phyloP scores from a whole-genome alignment of 2,888 invertebrate species.

The Heliconius cydno region DNA sequence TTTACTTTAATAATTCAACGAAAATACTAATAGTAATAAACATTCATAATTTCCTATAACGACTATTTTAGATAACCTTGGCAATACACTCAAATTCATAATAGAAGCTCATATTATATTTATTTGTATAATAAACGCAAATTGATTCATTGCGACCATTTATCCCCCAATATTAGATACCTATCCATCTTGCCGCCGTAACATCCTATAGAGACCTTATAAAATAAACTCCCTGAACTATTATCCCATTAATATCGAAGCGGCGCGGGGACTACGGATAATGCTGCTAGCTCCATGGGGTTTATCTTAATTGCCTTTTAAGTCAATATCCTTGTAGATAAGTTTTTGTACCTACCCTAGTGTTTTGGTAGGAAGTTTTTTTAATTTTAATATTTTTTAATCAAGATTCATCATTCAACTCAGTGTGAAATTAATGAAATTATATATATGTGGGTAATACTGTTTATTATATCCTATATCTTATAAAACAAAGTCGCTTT shows the following conservation, averaged over 20 bases:
- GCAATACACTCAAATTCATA: background rate
- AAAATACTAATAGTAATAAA: too few relatives aligned
- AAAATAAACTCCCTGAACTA: conserved; percentile 49
- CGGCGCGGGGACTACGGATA: conserved; percentile 54
- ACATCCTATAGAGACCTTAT: conserved; percentile 34
- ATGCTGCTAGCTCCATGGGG: conserved; percentile 60
- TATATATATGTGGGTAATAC: background rate
- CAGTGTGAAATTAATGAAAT: too few relatives aligned
- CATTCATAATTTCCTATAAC: too few relatives aligned
- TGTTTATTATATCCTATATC: background rate
- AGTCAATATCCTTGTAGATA: conserved; percentile 58
- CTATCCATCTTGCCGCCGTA: conserved; percentile 30
- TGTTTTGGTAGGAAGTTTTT: background rate
- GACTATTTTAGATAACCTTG: background rate
- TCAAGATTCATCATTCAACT: too few relatives aligned
- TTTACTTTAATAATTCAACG: too few relatives aligned
- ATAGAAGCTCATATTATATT: background rate
- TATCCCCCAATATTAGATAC: conserved; percentile 16
- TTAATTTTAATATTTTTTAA: background rate
- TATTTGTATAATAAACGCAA: conserved; percentile 6
- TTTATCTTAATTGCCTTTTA: conserved; percentile 72
- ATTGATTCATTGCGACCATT: conserved; percentile 17
- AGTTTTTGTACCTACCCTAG: conserved; percentile 49
- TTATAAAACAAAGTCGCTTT: too few relatives aligned
- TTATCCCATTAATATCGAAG: conserved; percentile 64